Evolutionary conservation across 1,140 invertebrate genomes (phyloP).

Genomic region (Aphaenogaster ashmeadi): DNA sequence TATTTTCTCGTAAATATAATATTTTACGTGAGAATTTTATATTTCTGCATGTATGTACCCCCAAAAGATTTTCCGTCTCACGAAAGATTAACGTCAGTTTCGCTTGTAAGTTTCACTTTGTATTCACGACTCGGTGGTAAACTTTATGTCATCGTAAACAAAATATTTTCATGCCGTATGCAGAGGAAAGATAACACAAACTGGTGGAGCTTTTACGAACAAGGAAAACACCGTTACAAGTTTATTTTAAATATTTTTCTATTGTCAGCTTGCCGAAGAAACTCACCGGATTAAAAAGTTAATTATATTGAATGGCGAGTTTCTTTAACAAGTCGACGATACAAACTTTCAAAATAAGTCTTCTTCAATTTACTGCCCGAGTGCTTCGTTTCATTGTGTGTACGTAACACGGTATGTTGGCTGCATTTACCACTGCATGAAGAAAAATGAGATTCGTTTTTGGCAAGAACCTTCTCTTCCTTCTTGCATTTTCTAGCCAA

Average conservation of each 20-base stretch:
- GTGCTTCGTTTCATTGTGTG: constrained; percentile 21
- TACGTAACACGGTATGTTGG: constrained; percentile 13
- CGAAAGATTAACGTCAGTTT: constrained; percentile 9
- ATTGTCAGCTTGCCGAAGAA: constrained; percentile 16
- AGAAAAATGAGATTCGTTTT: constrained; percentile 15
- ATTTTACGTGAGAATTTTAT: background rate
- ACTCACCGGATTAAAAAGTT: background rate
- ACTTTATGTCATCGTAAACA: constrained; percentile 38
- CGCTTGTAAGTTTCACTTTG: constrained; percentile 23
- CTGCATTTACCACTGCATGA: background rate
- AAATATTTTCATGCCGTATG: constrained; percentile 26
- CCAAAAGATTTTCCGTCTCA: background rate
- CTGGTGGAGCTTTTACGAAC: constrained; percentile 14
- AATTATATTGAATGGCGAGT: constrained; percentile 27
- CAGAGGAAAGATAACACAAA: constrained; percentile 15
- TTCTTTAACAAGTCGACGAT: constrained; percentile 20
- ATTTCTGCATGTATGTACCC: background rate
- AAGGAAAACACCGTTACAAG: constrained; percentile 7
- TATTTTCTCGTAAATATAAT: background rate
- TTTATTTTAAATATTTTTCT: constrained; percentile 40
- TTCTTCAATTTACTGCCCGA: constrained; percentile 26
- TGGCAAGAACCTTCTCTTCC: background rate
- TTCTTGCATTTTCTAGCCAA: background rate
- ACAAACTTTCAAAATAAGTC: constrained; percentile 7
- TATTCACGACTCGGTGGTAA: background rate